Evolutionary conservation across 2,888 invertebrate genomes (phyloP), one percentile per base, ranked within the genome.

Genomic region (Pristionchus entomophagus): DNA sequence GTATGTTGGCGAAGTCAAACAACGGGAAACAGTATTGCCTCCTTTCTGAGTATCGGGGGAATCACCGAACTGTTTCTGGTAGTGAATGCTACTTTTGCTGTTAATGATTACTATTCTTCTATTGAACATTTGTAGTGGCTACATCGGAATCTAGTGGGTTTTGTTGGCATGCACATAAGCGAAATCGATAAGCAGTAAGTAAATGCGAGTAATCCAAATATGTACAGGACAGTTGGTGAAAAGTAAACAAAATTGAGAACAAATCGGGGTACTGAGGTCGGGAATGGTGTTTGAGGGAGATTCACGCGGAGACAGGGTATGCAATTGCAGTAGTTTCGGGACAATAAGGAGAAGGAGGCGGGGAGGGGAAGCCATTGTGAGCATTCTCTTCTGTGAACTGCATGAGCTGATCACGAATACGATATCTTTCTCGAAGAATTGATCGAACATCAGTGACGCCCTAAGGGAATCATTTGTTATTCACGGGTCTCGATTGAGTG

Each of bases 361-460:
- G 78, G 14, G 78, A 85, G 29, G 84, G 83, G 51, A 51, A 65
- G 32, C 59, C 69, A 41, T 77, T 83, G 80, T 83, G 86, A 78
- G 88, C 80, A 81, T 84, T 73, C 80, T 82, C 80, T 78, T 80
- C 53, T 26, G 85, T 77, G 49, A 62, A 65, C 62, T 51, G 49
- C 59, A 65, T 65, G 6, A 84, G 83, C 32, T 84, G 83, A 93
- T 96, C 97, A 94, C 97, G 97, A 14, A 97, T 95, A 93, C 97
- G 96, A 95, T 96, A 98, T 93, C 96, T 96, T 92, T 97, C 96
- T 87, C 97, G 95, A 91, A 98, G 97, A 94, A 96, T 96, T 2
- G 97, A 97, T 88, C 98, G 95, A 0, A 98, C 97, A 94, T 98
- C 98, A 3, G 35, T 12, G 94, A 96, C 96, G 93, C 96, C 96